Evolutionary conservation across 2,113 vertebrate genomes (phyloP).

Genomic region (Oncorhynchus tshawytscha): DNA sequence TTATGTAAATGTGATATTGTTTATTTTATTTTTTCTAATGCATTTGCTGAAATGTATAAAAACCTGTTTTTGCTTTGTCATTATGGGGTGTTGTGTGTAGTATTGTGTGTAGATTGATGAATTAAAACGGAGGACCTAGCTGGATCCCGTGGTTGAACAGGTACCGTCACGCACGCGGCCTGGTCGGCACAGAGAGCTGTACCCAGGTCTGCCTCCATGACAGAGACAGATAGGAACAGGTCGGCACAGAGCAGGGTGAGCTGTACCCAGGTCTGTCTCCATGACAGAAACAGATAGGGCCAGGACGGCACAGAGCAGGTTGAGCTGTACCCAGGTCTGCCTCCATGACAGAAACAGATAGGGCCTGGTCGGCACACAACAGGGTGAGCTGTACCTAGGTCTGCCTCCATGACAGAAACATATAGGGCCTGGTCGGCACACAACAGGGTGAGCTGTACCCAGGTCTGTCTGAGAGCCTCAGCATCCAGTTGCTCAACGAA

Average conservation of each 20-base stretch:
- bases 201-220: too few species aligned
- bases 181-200: background rate
- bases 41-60: too few species aligned
- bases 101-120: too few species aligned
- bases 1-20: too few species aligned
- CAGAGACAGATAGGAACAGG: too few species aligned
- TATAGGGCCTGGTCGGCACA: constrained; percentile 4
- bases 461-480: constrained; percentile 57
- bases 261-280: constrained; percentile 36
- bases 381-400: constrained; percentile 52
- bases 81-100: too few species aligned
- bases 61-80: too few species aligned
- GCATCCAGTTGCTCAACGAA: constrained; percentile 59
- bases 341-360: too few species aligned
- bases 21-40: too few species aligned
- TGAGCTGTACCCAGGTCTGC: constrained; percentile 55
- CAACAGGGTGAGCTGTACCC: constrained; percentile 52
- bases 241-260: constrained; percentile 45
- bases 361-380: constrained; percentile 21
- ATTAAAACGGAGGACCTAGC: constrained; percentile 47
- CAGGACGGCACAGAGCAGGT: constrained; percentile 33
- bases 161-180: constrained; percentile 42
- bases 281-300: background rate
- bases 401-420: background rate
- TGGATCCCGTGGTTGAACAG: constrained; percentile 56